These are phyloP conservation scores for Drosophila testacea DNA, from an alignment of 2,888 invertebrate genomes.

Conservation along the genomic window DNA sequence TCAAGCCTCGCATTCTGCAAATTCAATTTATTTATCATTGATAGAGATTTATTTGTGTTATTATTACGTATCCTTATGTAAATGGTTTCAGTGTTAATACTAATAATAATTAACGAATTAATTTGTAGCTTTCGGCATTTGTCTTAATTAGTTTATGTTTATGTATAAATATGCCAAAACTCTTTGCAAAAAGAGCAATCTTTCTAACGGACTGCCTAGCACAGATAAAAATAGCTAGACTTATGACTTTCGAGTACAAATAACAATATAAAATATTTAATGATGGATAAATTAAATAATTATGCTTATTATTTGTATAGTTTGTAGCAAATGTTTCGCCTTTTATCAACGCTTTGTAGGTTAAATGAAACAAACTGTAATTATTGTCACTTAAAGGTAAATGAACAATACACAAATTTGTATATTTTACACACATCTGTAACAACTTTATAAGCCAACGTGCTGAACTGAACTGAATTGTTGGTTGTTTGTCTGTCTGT, in stretches of 20 bases:
- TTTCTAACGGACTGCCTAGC: neutral
- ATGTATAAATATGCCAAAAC: slow-evolving; percentile 5
- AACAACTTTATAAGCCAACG: slow-evolving; percentile 76
- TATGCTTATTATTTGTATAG: slow-evolving; percentile 15
- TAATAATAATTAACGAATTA: neutral
- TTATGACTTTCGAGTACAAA: neutral
- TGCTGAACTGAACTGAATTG: slow-evolving; percentile 64
- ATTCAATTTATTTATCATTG: neutral
- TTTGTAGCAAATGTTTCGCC: slow-evolving; percentile 46
- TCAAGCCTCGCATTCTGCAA: too few species aligned
- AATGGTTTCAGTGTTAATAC: neutral
- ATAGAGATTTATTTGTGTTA: too few species aligned
- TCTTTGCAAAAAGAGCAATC: neutral
- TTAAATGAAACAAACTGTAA: slow-evolving; percentile 24
- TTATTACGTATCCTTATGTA: too few species aligned
- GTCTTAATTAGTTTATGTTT: slow-evolving; percentile 13
- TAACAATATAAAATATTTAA: slow-evolving; percentile 4
- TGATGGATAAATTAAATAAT: slow-evolving; percentile 12
- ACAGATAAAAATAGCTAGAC: slow-evolving; percentile 12
- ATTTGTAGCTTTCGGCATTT: slow-evolving; percentile 32
- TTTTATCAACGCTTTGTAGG: slow-evolving; percentile 3
- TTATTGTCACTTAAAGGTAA: slow-evolving; percentile 32
- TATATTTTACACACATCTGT: slow-evolving; percentile 61
- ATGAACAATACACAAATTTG: slow-evolving; percentile 25
- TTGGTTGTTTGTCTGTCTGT: slow-evolving; percentile 26